A percentile compares a stretch with the other conserved stretches of the same genome.
phyloP scores from a whole-genome alignment of 2,888 invertebrate genomes.

The Acleris holmiana region DNA sequence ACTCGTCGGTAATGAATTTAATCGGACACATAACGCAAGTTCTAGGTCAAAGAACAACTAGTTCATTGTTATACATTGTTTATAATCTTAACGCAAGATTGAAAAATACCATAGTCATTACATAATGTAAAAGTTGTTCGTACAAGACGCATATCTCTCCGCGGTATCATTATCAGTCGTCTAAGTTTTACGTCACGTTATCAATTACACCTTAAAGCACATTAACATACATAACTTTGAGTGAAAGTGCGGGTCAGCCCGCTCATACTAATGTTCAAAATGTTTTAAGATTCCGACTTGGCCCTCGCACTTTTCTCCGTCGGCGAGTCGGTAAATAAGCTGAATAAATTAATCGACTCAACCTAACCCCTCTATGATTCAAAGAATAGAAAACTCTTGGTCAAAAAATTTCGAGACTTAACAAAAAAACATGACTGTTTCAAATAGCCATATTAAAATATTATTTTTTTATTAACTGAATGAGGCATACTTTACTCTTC shows the following conservation, averaged over 20 bases:
- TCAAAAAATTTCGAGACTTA: not conserved
- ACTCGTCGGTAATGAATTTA: conserved; percentile 13
- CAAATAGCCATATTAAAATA: not conserved
- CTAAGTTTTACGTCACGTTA: conserved; percentile 74
- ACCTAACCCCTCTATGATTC: conserved; percentile 66
- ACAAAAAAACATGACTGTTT: not conserved
- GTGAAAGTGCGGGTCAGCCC: conserved; percentile 77
- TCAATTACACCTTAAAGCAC: conserved; percentile 70
- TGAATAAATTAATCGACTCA: conserved; percentile 77
- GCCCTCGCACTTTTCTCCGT: conserved; percentile 77
- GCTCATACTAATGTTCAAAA: conserved; percentile 80
- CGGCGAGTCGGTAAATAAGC: conserved; percentile 71
- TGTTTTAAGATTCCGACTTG: conserved; percentile 78
- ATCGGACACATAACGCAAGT: conserved; percentile 24
- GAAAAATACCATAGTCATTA: conserved; percentile 7
- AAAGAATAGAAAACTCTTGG: conserved; percentile 54
- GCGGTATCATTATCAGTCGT: conserved; percentile 48
- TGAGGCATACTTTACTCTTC: too few relatives aligned
- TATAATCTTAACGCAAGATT: not conserved
- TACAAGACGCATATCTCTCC: conserved; percentile 6
- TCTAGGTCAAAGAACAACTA: conserved; percentile 36
- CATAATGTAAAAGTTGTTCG: conserved; percentile 31
- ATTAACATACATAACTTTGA: conserved; percentile 81
- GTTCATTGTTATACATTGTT: conserved; percentile 11
- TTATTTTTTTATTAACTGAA: not conserved